Evolutionary conservation across 2,888 invertebrate species (phyloP).

Genomic region (Spodoptera picta): DNA sequence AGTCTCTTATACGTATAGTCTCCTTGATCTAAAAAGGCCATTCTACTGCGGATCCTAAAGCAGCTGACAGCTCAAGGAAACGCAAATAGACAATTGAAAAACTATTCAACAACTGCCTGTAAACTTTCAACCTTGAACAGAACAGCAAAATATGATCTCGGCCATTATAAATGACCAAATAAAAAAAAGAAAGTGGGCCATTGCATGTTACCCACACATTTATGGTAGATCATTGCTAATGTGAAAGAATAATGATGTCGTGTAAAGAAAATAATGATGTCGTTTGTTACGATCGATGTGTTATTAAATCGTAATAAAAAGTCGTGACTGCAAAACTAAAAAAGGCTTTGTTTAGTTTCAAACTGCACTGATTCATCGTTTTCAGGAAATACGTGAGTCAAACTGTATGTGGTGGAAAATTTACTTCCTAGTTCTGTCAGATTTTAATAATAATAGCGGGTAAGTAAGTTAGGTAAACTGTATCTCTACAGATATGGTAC

Average conservation of each 20-base stretch:
- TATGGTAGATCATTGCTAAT: constrained; percentile 58
- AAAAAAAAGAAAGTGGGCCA: constrained; percentile 71
- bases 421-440: background rate
- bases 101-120: background rate
- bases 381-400: constrained; percentile 5
- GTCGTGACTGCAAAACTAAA: background rate
- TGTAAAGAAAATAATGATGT: constrained; percentile 15
- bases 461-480: too few relatives aligned
- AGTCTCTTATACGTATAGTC: too few relatives aligned
- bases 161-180: constrained; percentile 39
- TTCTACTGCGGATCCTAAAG: too few relatives aligned
- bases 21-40: too few relatives aligned
- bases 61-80: constrained; percentile 2
- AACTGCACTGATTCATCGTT: constrained; percentile 3
- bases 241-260: constrained; percentile 39
- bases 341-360: background rate
- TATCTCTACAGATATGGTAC: too few relatives aligned
- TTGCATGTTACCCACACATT: constrained; percentile 66
- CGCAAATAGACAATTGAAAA: background rate
- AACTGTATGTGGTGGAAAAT: background rate
- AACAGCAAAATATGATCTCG: constrained; percentile 41
- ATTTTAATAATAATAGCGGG: too few relatives aligned
- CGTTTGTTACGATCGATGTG: background rate
- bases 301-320: background rate
- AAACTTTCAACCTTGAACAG: constrained; percentile 47